phyloP scores from a whole-genome alignment of 2,797 vertebrate species.

The Mormyrus proboscirostris region DNA sequence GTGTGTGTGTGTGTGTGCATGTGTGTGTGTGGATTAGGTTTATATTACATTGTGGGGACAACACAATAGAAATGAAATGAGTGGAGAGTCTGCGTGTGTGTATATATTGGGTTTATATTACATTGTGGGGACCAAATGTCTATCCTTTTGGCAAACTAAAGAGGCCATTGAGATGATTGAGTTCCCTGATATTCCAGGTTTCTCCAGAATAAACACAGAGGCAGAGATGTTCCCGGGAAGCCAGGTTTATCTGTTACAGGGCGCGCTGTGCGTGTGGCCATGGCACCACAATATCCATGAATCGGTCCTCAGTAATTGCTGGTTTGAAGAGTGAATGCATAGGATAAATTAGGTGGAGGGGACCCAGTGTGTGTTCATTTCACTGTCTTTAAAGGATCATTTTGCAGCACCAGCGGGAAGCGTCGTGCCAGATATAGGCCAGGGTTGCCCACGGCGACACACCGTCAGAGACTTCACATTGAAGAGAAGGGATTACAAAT shows the following conservation, averaged over 20 bases:
- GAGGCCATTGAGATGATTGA: neutral
- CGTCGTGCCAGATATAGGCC: conserved; percentile 64
- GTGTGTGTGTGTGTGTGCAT: no score
- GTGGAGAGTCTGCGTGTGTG: neutral
- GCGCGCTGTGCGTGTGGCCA: neutral
- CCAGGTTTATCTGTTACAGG: neutral
- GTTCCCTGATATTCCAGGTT: neutral
- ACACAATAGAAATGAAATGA: neutral
- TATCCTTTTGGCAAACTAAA: neutral
- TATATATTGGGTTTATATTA: neutral
- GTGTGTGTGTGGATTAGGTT: neutral
- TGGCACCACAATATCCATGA: neutral
- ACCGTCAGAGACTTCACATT: conserved; percentile 62
- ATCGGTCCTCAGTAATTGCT: conserved; percentile 47
- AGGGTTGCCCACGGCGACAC: conserved; percentile 58
- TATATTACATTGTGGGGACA: neutral
- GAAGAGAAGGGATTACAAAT: conserved; percentile 65
- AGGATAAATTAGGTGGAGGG: conserved; percentile 62
- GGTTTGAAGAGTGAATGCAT: conserved; percentile 58
- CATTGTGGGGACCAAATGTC: no score
- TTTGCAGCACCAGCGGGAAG: conserved; percentile 60
- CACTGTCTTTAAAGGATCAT: conserved; percentile 25
- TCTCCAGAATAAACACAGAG: neutral
- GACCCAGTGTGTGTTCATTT: conserved; percentile 17
- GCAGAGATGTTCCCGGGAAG: neutral